A percentile compares a stretch with the other conserved stretches of the same genome.
phyloP scores from a whole-genome alignment of 2,888 invertebrate species.

The Parochlus steinenii region DNA sequence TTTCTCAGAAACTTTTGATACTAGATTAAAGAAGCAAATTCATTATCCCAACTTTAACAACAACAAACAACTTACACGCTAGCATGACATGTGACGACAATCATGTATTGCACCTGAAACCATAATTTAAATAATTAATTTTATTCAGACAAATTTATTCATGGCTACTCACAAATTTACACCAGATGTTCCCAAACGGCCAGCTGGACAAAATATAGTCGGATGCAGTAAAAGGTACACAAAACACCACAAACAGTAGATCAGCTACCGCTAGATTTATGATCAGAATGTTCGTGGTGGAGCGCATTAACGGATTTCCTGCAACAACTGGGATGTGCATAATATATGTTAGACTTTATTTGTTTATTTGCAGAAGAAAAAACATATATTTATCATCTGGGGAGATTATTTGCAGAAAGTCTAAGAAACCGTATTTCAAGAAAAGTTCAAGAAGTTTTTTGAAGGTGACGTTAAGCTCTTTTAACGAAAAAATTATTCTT shows the following conservation, averaged over 20 bases:
- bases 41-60: too few relatives aligned
- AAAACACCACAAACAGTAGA: constrained; percentile 78
- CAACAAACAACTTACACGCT: too few relatives aligned
- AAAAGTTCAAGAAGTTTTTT: too few relatives aligned
- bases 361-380: too few relatives aligned
- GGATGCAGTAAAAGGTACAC: constrained; percentile 86
- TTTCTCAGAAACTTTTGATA: too few relatives aligned
- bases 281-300: constrained; percentile 82
- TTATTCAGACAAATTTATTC: not conserved
- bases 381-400: too few relatives aligned
- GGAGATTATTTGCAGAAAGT: too few relatives aligned
- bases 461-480: too few relatives aligned
- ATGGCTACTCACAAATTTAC: constrained; percentile 36
- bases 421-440: too few relatives aligned
- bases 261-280: constrained; percentile 83
- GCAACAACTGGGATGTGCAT: constrained; percentile 58
- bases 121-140: not conserved
- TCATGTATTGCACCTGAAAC: constrained; percentile 63
- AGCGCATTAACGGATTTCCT: constrained; percentile 80
- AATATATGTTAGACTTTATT: too few relatives aligned
- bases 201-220: constrained; percentile 76
- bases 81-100: constrained; percentile 82
- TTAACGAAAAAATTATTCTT: too few relatives aligned
- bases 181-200: constrained; percentile 84
- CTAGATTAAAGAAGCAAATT: too few relatives aligned